Percentiles rank a stretch among this genome's conserved stretches.
Conservation (phyloP, 2,113 vertebrate genomes). For the Cavia porcellus region DNA sequence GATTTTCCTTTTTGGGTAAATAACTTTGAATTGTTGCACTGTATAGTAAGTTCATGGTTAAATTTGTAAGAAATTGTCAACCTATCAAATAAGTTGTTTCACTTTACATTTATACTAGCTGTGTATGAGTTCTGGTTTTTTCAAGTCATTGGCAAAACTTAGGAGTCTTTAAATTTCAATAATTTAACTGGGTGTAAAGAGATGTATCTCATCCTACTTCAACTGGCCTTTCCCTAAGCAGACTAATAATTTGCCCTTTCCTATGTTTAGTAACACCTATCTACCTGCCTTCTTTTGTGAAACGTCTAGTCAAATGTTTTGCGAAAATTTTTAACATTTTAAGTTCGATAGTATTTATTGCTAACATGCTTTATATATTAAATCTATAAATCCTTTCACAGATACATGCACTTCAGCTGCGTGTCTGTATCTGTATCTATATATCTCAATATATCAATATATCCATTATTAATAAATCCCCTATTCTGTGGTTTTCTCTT, state of each 20-base stretch:
- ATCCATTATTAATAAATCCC: not conserved
- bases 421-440: not conserved
- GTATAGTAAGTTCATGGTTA: not conserved
- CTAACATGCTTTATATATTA: not conserved
- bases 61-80: not conserved
- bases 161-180: not conserved
- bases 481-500: not conserved
- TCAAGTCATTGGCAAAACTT: not conserved
- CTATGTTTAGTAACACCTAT: not conserved
- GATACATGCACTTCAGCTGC: not conserved
- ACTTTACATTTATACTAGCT: not conserved
- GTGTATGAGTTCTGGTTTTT: not conserved
- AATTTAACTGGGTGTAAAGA: not conserved
- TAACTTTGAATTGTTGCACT: not conserved
- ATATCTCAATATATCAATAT: not conserved
- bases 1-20: too few relatives aligned
- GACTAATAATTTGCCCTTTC: not conserved
- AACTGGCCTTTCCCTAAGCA: not conserved
- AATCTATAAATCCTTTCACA: not conserved
- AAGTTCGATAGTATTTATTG: not conserved
- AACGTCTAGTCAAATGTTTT: not conserved
- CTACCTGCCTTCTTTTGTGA: not conserved
- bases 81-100: not conserved
- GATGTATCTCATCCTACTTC: not conserved
- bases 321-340: not conserved